Percentiles rank a stretch among this genome's conserved stretches.
These are phyloP conservation scores for Babylonia areolata DNA, from an alignment of 1,140 invertebrate species.

Conservation along the genomic window DNA sequence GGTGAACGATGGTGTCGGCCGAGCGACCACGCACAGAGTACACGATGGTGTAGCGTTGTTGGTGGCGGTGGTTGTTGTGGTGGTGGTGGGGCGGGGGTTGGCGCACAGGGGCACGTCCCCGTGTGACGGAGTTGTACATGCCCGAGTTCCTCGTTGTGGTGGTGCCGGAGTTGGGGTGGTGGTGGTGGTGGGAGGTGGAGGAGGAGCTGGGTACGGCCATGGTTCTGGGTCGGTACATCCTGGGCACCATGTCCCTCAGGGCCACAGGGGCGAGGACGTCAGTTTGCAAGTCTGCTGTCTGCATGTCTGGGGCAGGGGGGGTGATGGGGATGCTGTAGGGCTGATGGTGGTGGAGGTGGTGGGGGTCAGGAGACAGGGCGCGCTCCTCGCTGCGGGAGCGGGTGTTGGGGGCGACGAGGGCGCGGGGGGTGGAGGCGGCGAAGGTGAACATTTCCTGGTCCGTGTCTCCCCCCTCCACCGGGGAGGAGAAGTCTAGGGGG, in stretches of 20 bases:
- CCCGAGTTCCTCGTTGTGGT: background rate
- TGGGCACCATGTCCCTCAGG: background rate
- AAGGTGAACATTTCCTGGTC: constrained; percentile 31
- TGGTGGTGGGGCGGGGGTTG: background rate
- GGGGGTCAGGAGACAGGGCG: background rate
- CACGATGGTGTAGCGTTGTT: constrained; percentile 29
- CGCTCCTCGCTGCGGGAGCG: constrained; percentile 25
- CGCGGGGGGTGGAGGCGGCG: constrained; percentile 39
- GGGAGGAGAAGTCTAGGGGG: constrained; percentile 36
- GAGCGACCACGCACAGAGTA: constrained; percentile 23
- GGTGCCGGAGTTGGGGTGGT: no score
- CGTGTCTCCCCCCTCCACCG: background rate
- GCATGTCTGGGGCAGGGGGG: background rate
- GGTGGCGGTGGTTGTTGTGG: background rate
- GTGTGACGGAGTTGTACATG: background rate
- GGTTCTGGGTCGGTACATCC: constrained; percentile 20
- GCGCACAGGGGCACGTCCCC: background rate
- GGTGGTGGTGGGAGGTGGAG: background rate
- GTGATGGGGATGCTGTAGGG: background rate
- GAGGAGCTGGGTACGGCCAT: background rate
- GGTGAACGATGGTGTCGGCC: constrained; percentile 17
- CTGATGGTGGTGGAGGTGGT: background rate
- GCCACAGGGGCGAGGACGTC: background rate
- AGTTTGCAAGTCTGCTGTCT: background rate
- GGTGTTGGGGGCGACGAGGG: no score